Conservation (phyloP, 2,797 vertebrate genomes). For the Clarias fuscus region DNA sequence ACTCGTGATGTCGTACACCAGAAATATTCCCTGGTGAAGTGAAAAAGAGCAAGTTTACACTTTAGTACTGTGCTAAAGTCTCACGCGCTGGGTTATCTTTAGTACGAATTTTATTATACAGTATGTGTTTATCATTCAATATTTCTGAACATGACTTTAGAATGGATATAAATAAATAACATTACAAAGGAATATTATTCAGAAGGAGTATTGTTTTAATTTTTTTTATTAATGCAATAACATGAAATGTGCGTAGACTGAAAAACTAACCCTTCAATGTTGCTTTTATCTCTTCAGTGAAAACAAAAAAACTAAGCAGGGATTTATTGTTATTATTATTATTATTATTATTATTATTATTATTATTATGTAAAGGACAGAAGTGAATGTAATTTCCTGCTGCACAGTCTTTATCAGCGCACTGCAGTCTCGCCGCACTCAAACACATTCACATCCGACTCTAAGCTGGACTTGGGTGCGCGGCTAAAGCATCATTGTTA, state of each 20-base stretch:
- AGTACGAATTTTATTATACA: too few relatives aligned
- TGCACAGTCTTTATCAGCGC: not conserved
- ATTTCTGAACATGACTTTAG: too few relatives aligned
- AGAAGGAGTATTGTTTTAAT: too few relatives aligned
- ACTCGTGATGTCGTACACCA: slow-evolving; percentile 96
- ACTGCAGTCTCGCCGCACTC: not conserved
- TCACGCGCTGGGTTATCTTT: too few relatives aligned
- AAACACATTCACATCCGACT: not conserved
- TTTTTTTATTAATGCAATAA: not conserved
- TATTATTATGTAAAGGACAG: not conserved
- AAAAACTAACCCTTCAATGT: not conserved
- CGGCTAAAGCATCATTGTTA: not conserved
- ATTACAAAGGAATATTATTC: too few relatives aligned
- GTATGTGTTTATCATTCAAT: too few relatives aligned
- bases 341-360: too few relatives aligned
- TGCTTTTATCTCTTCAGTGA: not conserved
- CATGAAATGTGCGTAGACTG: not conserved
- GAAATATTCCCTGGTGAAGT: slow-evolving; percentile 77
- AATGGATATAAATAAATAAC: too few relatives aligned
- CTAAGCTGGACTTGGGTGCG: not conserved
- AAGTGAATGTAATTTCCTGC: not conserved
- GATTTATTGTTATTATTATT: too few relatives aligned
- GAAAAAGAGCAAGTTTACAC: not conserved
- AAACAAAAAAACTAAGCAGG: not conserved
- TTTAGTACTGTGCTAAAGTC: too few relatives aligned